These are phyloP conservation scores for Syngnathus typhle DNA, from an alignment of 2,113 vertebrate species.

Conservation along the genomic window DNA sequence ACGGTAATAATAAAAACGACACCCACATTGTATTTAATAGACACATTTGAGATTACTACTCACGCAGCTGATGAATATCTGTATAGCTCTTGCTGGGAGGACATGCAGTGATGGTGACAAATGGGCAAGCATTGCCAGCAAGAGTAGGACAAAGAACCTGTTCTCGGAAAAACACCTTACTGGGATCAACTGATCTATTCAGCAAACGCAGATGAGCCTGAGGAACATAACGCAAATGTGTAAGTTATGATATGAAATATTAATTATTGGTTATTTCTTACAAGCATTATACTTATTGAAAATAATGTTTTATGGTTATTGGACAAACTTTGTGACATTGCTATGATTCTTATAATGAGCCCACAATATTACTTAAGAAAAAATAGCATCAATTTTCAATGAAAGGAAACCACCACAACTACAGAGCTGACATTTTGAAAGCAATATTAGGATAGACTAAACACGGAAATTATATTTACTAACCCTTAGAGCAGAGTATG, in stretches of 20 bases:
- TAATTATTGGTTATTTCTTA: background rate
- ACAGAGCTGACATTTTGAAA: background rate
- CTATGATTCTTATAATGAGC: background rate
- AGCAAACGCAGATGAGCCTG: slow-evolving; percentile 83
- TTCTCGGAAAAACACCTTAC: slow-evolving; percentile 77
- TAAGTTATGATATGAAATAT: background rate
- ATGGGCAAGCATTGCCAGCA: slow-evolving; percentile 80
- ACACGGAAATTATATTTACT: background rate
- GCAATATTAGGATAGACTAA: background rate
- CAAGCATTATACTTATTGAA: background rate
- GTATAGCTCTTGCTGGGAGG: slow-evolving; percentile 69
- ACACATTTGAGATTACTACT: slow-evolving; percentile 58
- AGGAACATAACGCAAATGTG: background rate
- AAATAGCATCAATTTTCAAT: background rate
- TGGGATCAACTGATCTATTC: slow-evolving; percentile 67
- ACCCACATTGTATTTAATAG: no score
- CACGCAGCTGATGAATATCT: slow-evolving; percentile 80
- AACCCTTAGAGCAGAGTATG: slow-evolving; percentile 84
- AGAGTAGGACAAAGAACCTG: slow-evolving; percentile 78
- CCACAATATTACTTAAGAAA: background rate
- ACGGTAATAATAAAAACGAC: background rate
- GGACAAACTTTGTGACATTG: no score
- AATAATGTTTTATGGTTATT: no score
- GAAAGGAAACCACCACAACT: background rate
- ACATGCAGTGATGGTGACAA: slow-evolving; percentile 87